Conservation (phyloP, 2,113 vertebrate genomes). For the Puffinus mauretanicus region DNA sequence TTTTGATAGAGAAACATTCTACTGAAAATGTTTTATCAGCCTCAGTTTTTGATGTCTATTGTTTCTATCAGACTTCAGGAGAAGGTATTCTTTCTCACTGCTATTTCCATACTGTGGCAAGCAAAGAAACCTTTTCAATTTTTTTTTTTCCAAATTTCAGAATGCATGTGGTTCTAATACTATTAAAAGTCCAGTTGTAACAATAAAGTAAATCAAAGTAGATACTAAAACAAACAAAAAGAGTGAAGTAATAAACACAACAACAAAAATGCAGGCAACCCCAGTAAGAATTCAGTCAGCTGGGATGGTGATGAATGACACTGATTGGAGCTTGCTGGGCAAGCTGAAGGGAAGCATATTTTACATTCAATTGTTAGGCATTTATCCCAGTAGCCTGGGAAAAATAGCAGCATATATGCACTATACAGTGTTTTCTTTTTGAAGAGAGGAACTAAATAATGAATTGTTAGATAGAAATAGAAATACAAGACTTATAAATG, state of each 20-base stretch:
- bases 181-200: not conserved
- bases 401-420: not conserved
- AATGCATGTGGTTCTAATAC: not conserved
- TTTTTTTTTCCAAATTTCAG: not conserved
- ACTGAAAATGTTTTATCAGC: not conserved
- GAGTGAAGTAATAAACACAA: not conserved
- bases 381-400: not conserved
- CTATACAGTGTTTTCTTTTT: not conserved
- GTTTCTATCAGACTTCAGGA: not conserved
- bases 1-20: not conserved
- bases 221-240: not conserved
- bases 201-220: not conserved
- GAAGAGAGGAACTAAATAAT: not conserved
- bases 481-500: not conserved
- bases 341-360: not conserved
- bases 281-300: not conserved
- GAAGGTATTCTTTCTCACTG: not conserved
- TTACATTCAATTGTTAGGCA: not conserved
- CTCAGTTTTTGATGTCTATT: not conserved
- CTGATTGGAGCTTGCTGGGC: not conserved
- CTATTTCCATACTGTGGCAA: not conserved
- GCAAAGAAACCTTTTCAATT: not conserved
- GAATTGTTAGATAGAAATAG: not conserved
- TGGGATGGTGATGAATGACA: not conserved
- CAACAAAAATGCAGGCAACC: not conserved